Percentiles rank a stretch among this genome's conserved stretches.
Evolutionary conservation across 53 echinoderm and acorn worm species (phyloP).

Genomic region (Apostichopus leukothele): DNA sequence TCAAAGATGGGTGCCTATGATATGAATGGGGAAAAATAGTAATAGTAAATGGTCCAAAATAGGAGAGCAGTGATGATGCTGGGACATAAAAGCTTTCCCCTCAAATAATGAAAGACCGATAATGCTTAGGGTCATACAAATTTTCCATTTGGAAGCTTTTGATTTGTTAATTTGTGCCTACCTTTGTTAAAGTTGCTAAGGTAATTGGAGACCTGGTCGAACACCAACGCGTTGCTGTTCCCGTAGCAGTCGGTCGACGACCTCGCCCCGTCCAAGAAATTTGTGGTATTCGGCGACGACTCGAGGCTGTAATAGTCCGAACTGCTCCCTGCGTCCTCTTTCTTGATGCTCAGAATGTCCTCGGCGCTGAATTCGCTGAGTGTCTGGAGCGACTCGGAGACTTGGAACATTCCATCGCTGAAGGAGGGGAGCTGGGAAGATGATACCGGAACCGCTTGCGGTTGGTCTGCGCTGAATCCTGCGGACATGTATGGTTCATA

Average conservation of each 20-base stretch:
- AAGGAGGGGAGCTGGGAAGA: slow-evolving; percentile 72
- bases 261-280: slow-evolving; percentile 65
- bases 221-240: slow-evolving; percentile 73
- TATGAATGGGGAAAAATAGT: too few species aligned
- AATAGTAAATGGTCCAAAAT: too few species aligned
- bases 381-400: slow-evolving; percentile 95
- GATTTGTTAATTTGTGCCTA: not conserved
- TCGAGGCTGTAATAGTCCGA: slow-evolving; percentile 98
- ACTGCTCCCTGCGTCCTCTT: slow-evolving; percentile 88
- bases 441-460: slow-evolving; percentile 97
- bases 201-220: slow-evolving; percentile 78
- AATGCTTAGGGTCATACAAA: too few species aligned
- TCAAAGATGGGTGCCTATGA: too few species aligned
- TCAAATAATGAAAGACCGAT: too few species aligned
- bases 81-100: too few species aligned
- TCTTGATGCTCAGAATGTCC: slow-evolving; percentile 92
- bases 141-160: too few species aligned
- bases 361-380: slow-evolving; percentile 98
- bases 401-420: slow-evolving; percentile 84
- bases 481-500: not conserved
- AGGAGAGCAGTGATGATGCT: too few species aligned
- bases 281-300: slow-evolving; percentile 75
- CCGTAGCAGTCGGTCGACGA: slow-evolving; percentile 68
- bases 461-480: slow-evolving; percentile 90
- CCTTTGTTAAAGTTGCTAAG: slow-evolving; percentile 63